Percentiles rank a stretch among this genome's conserved stretches.
Evolutionary conservation across 2,888 invertebrate species (phyloP).

Genomic region (Crepidodera aurea): DNA sequence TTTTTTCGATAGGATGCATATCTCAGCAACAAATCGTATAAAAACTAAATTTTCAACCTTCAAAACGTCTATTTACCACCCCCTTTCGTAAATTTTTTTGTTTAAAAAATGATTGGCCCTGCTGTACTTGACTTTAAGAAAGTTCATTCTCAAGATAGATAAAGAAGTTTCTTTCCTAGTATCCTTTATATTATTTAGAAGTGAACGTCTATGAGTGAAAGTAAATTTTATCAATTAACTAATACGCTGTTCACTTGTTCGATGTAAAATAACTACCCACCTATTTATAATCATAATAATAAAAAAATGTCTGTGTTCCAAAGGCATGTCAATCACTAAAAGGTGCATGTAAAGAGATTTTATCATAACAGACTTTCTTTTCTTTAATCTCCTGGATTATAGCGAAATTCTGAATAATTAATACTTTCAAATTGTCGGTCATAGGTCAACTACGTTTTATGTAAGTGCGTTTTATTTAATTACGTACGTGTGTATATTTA

Average conservation of each 20-base stretch:
- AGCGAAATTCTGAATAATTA: constrained; percentile 8
- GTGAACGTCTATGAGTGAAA: constrained; percentile 2
- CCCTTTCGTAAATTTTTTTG: no score
- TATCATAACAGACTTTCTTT: constrained; percentile 7
- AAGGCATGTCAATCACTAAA: neutral
- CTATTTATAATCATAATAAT: neutral
- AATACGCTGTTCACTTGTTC: constrained; percentile 14
- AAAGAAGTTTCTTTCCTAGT: no score
- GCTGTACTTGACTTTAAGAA: no score
- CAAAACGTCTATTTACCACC: no score
- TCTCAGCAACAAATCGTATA: no score
- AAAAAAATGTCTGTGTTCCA: neutral
- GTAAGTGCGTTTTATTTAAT: constrained; percentile 16
- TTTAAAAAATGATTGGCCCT: no score
- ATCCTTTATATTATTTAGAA: no score
- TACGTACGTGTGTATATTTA: constrained; percentile 2
- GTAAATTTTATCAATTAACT: constrained; percentile 20
- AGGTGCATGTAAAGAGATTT: neutral
- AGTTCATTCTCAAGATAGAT: no score
- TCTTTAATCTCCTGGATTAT: neutral
- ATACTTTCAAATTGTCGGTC: constrained; percentile 21
- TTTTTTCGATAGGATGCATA: no score
- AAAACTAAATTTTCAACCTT: no score
- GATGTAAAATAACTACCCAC: constrained; percentile 16
- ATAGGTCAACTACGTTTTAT: constrained; percentile 14